A percentile compares a stretch with the other conserved stretches of the same genome.
phyloP scores from a whole-genome alignment of 2,888 invertebrate genomes.

The Acleris sparsana region DNA sequence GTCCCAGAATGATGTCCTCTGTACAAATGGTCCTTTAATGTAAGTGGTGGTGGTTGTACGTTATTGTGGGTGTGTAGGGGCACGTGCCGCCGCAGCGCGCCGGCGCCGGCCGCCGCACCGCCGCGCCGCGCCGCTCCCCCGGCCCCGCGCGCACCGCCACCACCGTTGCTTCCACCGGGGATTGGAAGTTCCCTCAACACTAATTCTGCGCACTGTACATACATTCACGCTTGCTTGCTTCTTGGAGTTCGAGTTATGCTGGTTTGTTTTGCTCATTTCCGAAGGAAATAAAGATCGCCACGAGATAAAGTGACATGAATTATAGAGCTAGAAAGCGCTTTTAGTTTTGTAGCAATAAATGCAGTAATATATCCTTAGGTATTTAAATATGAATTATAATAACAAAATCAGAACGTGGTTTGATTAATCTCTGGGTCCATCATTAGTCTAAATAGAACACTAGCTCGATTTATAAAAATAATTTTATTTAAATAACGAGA shows the following conservation, averaged over 20 bases:
- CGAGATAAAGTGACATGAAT: too few relatives aligned
- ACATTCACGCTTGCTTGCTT: too few relatives aligned
- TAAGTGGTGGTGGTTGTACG: slow-evolving; percentile 39
- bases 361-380: background rate
- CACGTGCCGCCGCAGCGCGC: slow-evolving; percentile 48
- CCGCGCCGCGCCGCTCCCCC: slow-evolving; percentile 37
- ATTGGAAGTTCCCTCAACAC: slow-evolving; percentile 59
- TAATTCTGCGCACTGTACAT: slow-evolving; percentile 45
- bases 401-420: background rate
- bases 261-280: too few relatives aligned
- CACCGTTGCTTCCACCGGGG: slow-evolving; percentile 39
- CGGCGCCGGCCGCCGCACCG: slow-evolving; percentile 38
- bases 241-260: slow-evolving; percentile 8
- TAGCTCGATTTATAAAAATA: background rate
- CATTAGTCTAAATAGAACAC: background rate
- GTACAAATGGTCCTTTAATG: slow-evolving; percentile 38
- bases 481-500: too few relatives aligned
- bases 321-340: background rate
- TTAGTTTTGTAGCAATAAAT: background rate
- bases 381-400: background rate
- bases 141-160: slow-evolving; percentile 44
- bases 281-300: too few relatives aligned
- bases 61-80: slow-evolving; percentile 46
- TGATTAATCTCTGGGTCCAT: slow-evolving; percentile 15
- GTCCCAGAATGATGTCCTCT: slow-evolving; percentile 16